phyloP scores from a whole-genome alignment of 2,113 vertebrate genomes.

The Aegithalos caudatus region DNA sequence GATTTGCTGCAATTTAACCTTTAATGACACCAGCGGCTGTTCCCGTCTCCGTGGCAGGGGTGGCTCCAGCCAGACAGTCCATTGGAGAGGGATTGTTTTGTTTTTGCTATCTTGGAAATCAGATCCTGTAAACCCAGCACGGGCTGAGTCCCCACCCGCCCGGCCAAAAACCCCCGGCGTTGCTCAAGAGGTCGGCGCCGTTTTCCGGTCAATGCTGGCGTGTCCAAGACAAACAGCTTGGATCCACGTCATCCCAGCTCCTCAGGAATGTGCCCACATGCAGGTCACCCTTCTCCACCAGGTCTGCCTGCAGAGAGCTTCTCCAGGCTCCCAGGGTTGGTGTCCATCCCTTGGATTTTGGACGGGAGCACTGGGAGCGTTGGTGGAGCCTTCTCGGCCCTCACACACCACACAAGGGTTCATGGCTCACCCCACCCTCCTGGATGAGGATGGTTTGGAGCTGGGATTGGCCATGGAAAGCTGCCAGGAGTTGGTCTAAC shows the following conservation, averaged over 20 bases:
- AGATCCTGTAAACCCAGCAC: background rate
- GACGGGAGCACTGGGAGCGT: rapidly evolving
- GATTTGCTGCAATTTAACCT: background rate
- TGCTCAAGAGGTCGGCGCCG: background rate
- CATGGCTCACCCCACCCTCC: background rate
- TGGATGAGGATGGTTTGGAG: background rate
- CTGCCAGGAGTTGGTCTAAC: background rate
- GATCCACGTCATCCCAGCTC: background rate
- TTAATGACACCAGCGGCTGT: background rate
- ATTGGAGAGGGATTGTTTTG: background rate
- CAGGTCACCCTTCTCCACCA: background rate
- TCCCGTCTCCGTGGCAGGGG: background rate
- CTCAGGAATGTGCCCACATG: rapidly evolving
- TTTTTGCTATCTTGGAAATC: background rate
- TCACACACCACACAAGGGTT: rapidly evolving
- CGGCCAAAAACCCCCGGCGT: background rate
- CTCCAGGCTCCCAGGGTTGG: background rate
- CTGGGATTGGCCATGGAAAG: background rate
- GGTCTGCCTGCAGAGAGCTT: background rate
- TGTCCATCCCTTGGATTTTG: rapidly evolving
- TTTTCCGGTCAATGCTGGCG: background rate
- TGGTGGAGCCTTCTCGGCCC: background rate
- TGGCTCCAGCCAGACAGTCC: background rate
- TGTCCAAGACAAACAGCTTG: background rate
- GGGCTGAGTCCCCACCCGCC: background rate